These are phyloP conservation scores for Volucella inanis DNA, from an alignment of 2,888 invertebrate genomes.

Conservation along the genomic window DNA sequence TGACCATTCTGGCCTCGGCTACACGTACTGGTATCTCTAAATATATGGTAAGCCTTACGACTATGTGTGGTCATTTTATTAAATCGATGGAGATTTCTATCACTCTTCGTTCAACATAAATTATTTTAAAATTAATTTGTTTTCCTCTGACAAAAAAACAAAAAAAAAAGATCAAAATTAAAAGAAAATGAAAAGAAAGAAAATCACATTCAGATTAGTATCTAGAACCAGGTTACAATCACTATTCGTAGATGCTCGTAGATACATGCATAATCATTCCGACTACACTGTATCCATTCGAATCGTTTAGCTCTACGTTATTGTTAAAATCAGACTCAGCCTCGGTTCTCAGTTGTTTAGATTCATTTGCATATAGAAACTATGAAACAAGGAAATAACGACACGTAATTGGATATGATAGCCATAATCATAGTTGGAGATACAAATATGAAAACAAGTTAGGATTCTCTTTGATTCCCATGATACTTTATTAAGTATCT, in stretches of 20 bases:
- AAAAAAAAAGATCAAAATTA: too few species aligned
- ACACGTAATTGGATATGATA: conserved; percentile 46
- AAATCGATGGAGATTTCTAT: conserved; percentile 56
- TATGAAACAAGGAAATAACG: conserved; percentile 46
- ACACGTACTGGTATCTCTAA: background rate
- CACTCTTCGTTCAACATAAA: conserved; percentile 48
- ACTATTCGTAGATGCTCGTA: too few species aligned
- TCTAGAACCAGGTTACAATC: background rate
- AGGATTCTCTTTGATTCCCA: background rate
- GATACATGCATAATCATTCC: too few species aligned
- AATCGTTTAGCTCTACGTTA: conserved; percentile 32
- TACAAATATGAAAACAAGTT: background rate
- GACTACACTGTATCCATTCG: conserved; percentile 3
- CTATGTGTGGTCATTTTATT: conserved; percentile 43
- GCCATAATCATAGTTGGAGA: background rate
- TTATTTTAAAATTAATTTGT: conserved; percentile 45
- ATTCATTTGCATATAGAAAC: conserved; percentile 37
- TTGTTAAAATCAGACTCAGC: background rate
- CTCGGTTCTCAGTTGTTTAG: background rate
- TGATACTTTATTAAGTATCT: conserved; percentile 3
- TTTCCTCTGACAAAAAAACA: background rate
- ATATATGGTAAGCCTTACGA: conserved; percentile 4
- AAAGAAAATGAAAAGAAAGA: background rate
- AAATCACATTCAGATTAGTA: conserved; percentile 41
- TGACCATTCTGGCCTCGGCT: background rate